phyloP scores from a whole-genome alignment of 1,140 invertebrate genomes.

The Leptinotarsa undecemlineata region DNA sequence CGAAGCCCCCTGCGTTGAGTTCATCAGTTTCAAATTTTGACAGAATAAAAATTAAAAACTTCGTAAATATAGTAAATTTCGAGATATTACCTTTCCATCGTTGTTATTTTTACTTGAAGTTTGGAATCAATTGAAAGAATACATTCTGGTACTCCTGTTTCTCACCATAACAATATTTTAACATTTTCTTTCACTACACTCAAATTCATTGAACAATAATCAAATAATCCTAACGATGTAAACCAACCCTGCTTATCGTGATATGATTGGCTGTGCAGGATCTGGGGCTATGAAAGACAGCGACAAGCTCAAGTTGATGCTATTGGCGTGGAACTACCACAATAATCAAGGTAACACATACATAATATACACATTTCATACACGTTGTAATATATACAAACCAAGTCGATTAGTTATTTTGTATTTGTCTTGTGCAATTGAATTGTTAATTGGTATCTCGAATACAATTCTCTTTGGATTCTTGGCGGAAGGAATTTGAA shows the following conservation, averaged over 20 bases:
- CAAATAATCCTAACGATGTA: slow-evolving; percentile 23
- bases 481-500: neutral
- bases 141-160: too few relatives aligned
- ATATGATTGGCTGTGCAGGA: slow-evolving; percentile 53
- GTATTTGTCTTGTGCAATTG: neutral
- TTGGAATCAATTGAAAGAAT: too few relatives aligned
- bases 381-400: slow-evolving; percentile 16
- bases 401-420: neutral
- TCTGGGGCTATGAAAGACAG: slow-evolving; percentile 71
- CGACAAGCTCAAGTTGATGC: slow-evolving; percentile 82
- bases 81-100: too few relatives aligned
- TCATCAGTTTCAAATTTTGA: too few relatives aligned
- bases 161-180: too few relatives aligned
- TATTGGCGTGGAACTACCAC: slow-evolving; percentile 82
- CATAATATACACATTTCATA: slow-evolving; percentile 32
- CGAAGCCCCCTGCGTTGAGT: too few relatives aligned
- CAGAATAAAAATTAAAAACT: neutral
- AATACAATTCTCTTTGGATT: slow-evolving; percentile 2
- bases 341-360: slow-evolving; percentile 65
- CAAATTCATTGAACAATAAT: neutral
- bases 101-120: too few relatives aligned
- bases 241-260: slow-evolving; percentile 50
- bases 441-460: neutral
- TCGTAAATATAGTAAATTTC: neutral
- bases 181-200: neutral